These are phyloP conservation scores for Trididemnum miniatum DNA, from an alignment of 23 tunicate species.

Conservation along the genomic window DNA sequence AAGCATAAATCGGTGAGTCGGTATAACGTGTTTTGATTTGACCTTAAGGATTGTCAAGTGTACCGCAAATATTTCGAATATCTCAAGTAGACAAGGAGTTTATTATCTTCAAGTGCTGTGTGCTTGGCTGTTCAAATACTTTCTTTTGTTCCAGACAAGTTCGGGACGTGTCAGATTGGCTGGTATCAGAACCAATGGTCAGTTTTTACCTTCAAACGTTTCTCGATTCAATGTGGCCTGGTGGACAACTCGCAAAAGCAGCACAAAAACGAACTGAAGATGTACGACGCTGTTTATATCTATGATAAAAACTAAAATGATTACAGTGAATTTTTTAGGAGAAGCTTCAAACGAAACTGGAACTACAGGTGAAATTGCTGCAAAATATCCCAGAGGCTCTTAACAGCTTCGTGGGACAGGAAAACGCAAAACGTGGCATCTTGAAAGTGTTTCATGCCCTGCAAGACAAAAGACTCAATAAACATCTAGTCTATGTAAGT, in stretches of 20 bases:
- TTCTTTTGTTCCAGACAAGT: slow-evolving; percentile 59
- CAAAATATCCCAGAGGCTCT: slow-evolving; percentile 86
- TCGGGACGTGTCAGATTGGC: slow-evolving; percentile 80
- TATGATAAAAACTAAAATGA: no score
- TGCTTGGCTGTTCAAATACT: no score
- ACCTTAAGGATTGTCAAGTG: no score
- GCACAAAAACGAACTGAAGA: slow-evolving; percentile 36
- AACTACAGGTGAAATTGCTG: slow-evolving; percentile 59
- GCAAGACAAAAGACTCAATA: slow-evolving; percentile 78
- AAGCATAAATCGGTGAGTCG: slow-evolving; percentile 80
- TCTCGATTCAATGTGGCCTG: slow-evolving; percentile 94
- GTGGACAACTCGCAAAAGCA: slow-evolving; percentile 51
- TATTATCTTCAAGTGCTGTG: no score
- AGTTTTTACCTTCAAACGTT: slow-evolving; percentile 69
- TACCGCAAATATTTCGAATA: no score
- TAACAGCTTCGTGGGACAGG: slow-evolving; percentile 77
- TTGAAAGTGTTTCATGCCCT: slow-evolving; percentile 71
- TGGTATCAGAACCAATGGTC: slow-evolving; percentile 83
- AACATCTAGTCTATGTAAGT: slow-evolving; percentile 86
- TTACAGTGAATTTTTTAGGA: slow-evolving; percentile 35
- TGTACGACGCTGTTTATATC: slow-evolving; percentile 28
- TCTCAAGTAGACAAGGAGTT: no score
- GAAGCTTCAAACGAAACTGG: slow-evolving; percentile 68
- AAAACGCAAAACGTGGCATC: slow-evolving; percentile 69
- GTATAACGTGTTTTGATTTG: no score